These are phyloP conservation scores for Furcifer pardalis DNA, from an alignment of 2,797 vertebrate genomes.

Conservation along the genomic window DNA sequence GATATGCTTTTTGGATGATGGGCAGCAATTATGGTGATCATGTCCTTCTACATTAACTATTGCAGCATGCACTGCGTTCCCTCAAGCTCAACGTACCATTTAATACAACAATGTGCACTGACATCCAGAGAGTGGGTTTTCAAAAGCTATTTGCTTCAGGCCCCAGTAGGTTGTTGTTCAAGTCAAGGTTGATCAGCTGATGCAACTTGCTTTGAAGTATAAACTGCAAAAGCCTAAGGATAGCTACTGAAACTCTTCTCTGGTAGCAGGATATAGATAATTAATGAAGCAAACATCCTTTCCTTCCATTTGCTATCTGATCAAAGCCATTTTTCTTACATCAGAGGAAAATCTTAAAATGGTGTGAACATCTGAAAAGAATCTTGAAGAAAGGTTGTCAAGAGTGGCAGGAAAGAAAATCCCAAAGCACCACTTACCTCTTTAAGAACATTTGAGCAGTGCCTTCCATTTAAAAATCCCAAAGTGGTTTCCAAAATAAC, in stretches of 20 bases:
- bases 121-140: conserved; percentile 57
- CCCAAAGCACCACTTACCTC: too few species aligned
- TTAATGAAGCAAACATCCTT: not conserved
- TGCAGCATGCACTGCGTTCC: conserved; percentile 36
- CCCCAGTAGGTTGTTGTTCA: conserved; percentile 41
- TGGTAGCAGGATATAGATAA: conserved; percentile 17
- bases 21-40: conserved; percentile 45
- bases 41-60: conserved; percentile 50
- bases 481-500: not conserved
- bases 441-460: too few species aligned
- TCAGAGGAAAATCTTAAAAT: not conserved
- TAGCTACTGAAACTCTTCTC: conserved; percentile 23
- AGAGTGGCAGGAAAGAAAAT: not conserved
- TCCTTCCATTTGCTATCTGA: conserved; percentile 18
- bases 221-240: conserved; percentile 11
- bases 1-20: conserved; percentile 31
- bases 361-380: not conserved
- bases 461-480: too few species aligned
- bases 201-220: conserved; percentile 30
- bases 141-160: conserved; percentile 60
- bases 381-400: not conserved
- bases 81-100: conserved; percentile 41
- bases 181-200: conserved; percentile 41
- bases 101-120: conserved; percentile 41
- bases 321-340: not conserved